These are phyloP conservation scores for Tinea pellionella DNA, from an alignment of 2,888 invertebrate species.

Conservation along the genomic window DNA sequence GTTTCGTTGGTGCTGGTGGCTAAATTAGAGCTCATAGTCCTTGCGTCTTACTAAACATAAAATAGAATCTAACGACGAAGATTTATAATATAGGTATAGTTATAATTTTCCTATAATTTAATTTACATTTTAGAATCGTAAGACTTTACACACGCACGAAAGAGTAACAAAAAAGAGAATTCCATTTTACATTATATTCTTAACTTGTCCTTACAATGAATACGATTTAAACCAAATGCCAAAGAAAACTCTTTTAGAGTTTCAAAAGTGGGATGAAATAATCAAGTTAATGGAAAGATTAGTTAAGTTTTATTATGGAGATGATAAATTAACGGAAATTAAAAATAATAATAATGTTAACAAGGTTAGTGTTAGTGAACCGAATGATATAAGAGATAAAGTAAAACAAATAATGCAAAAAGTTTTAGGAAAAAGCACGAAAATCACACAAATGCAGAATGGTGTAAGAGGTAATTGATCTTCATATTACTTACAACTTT, in stretches of 20 bases:
- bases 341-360: conserved; percentile 20
- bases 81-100: too few species aligned
- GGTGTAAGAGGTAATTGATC: conserved; percentile 44
- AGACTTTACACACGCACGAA: neutral
- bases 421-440: conserved; percentile 42
- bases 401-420: conserved; percentile 50
- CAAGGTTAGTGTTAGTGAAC: conserved; percentile 19
- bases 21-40: too few species aligned
- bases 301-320: conserved; percentile 38
- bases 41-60: too few species aligned
- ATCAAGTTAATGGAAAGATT: conserved; percentile 40
- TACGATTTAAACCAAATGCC: conserved; percentile 63
- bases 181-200: conserved; percentile 65
- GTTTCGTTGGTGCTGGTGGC: too few species aligned
- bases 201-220: conserved; percentile 63
- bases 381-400: conserved; percentile 33
- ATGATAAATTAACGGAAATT: conserved; percentile 27
- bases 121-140: neutral
- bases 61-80: too few species aligned
- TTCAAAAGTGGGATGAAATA: conserved; percentile 61
- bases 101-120: too few species aligned
- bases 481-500: neutral
- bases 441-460: conserved; percentile 43
- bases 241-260: conserved; percentile 63
- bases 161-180: conserved; percentile 20